Evolutionary conservation across 2,113 vertebrate genomes (phyloP).

Genomic region (Callospermophilus lateralis): DNA sequence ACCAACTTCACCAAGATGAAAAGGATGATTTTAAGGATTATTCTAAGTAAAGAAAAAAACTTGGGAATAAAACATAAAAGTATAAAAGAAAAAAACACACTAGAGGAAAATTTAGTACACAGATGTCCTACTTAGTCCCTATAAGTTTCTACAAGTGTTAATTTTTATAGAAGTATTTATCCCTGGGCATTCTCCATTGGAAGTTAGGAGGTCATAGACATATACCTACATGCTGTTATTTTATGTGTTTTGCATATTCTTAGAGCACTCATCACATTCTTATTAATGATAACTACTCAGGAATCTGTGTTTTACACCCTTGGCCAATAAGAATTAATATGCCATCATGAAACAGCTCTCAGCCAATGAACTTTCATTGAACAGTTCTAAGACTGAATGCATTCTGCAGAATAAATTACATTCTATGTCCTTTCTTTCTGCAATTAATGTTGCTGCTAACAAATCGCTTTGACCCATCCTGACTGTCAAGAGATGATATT

Average conservation of each 20-base stretch:
- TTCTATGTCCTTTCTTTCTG: background rate
- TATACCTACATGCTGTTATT: background rate
- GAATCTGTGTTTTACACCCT: background rate
- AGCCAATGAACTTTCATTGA: background rate
- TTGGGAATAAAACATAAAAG: background rate
- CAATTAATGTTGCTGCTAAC: background rate
- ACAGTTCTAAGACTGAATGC: background rate
- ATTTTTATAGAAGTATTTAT: background rate
- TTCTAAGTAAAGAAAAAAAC: constrained; percentile 16
- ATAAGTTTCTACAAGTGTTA: background rate
- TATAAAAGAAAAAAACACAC: background rate
- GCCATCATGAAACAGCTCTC: background rate
- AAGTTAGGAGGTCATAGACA: background rate
- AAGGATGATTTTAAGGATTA: background rate
- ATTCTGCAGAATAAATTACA: background rate
- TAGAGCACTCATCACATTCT: background rate
- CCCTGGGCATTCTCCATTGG: background rate
- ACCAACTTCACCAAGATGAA: background rate
- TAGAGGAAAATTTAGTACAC: background rate
- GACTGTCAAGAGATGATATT: background rate
- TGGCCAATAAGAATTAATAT: background rate
- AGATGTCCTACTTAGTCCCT: background rate
- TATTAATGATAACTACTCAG: background rate
- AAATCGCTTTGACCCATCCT: background rate
- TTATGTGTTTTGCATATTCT: background rate